Evolutionary conservation across 2,113 vertebrate genomes (phyloP).

Genomic region (Anhinga rufa): DNA sequence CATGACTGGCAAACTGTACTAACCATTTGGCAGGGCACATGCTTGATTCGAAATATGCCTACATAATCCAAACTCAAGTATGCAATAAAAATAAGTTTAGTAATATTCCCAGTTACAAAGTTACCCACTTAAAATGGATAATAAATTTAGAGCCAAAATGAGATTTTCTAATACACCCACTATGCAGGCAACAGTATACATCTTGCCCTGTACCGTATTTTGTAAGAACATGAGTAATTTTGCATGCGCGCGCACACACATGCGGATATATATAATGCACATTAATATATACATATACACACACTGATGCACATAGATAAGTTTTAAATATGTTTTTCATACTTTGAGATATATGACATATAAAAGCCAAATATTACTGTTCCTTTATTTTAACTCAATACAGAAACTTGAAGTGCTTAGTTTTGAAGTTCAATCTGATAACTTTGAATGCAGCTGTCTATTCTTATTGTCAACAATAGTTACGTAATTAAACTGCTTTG

Average conservation of each 20-base stretch:
- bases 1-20: not conserved
- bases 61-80: not conserved
- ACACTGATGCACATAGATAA: not conserved
- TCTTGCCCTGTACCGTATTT: not conserved
- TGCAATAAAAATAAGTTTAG: not conserved
- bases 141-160: not conserved
- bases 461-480: not conserved
- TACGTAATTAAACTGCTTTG: not conserved
- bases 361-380: not conserved
- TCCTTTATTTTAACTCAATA: not conserved
- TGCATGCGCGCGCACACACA: not conserved
- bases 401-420: not conserved
- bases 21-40: constrained; percentile 12
- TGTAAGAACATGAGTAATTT: not conserved
- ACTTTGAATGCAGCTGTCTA: not conserved
- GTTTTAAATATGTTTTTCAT: not conserved
- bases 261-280: not conserved
- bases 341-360: not conserved
- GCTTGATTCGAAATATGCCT: not conserved
- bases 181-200: not conserved
- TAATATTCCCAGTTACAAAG: not conserved
- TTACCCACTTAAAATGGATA: not conserved
- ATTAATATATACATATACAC: not conserved
- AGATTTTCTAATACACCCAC: not conserved
- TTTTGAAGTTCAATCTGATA: not conserved